Evolutionary conservation across 2,888 invertebrate species (phyloP), one percentile per base, ranked within the genome.

Genomic region (Nymphalis urticae): DNA sequence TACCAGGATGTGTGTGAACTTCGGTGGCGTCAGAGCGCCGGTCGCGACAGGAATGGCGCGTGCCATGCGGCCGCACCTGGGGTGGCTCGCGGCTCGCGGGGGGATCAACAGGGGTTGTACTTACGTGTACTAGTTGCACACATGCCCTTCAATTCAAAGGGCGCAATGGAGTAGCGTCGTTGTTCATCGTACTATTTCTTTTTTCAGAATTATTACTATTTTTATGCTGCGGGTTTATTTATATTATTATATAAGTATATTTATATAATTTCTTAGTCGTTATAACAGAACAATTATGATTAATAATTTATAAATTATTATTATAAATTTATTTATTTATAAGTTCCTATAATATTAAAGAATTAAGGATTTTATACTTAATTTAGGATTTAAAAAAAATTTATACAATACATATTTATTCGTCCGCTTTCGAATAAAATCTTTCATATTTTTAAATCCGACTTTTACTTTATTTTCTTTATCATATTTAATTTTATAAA

Each of bases 21-120:
- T 76, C 83, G 85, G 85, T 91, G 89, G 90, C 89, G 88, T 87
- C 90, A 85, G 88, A 79, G 87, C 88, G 92, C 92, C 89, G 88
- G 85, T 84, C 88, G 84, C 84, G 86, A 82, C 82, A 82, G 82
- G 91, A 92, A 90, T 92, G 92, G 92, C 92, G 92, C 92, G 91
- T 92, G 92, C 92, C 92, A 82, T 79, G 84, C 83, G 81, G 82
- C 75, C 87, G 86, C 91, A 91, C 92, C 92, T 92, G 92, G 92
- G 91, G 90, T 88, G 83, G 78, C 75, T 76, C 75, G 78, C 77
- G 82, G 77, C 76, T 76, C 72, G 87, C 86, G 90, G 91, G 92
- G 92, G 91, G 89, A 90, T 89, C 82, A 86, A 89, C 90, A 90
- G 88, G 92, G 92, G 92, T 92, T 89, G 91, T 92, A 92, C 90